These are phyloP conservation scores for Smittia sp. DNA, from an alignment of 2,888 invertebrate species.

Conservation along the genomic window DNA sequence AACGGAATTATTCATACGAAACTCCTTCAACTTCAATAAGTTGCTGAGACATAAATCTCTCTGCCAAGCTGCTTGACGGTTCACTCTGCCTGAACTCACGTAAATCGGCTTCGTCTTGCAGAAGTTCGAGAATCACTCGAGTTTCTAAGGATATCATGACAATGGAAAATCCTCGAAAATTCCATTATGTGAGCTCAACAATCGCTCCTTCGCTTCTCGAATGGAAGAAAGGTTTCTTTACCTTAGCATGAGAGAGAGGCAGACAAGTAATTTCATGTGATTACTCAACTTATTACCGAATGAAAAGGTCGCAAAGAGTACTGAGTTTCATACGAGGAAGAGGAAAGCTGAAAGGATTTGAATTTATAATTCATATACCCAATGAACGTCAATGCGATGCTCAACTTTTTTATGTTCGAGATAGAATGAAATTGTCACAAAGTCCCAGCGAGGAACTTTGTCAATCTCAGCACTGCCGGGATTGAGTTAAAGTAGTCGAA, in stretches of 20 bases:
- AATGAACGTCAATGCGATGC: not conserved
- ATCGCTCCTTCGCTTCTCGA: not conserved
- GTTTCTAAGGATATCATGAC: slow-evolving; percentile 13
- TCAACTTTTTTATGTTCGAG: not conserved
- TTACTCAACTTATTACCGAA: slow-evolving; percentile 6
- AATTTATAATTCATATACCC: not conserved
- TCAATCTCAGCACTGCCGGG: no score
- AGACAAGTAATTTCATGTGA: not conserved
- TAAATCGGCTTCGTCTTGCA: no score
- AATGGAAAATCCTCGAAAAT: slow-evolving; percentile 20
- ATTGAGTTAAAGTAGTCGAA: no score
- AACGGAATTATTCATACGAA: slow-evolving; percentile 5
- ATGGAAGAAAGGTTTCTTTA: not conserved
- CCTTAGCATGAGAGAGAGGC: not conserved
- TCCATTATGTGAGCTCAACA: slow-evolving; percentile 7
- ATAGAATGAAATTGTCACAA: no score
- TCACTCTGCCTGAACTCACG: no score
- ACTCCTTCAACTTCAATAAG: slow-evolving; percentile 7
- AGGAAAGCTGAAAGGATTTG: not conserved
- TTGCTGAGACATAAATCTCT: slow-evolving; percentile 14
- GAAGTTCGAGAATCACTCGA: not conserved
- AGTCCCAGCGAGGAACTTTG: no score
- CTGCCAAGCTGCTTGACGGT: not conserved
- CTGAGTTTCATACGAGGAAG: not conserved
- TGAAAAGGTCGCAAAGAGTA: not conserved